Percentiles rank a stretch among this genome's conserved stretches.
Evolutionary conservation across 2,797 vertebrate genomes (phyloP).

Genomic region (Coilia nasus): DNA sequence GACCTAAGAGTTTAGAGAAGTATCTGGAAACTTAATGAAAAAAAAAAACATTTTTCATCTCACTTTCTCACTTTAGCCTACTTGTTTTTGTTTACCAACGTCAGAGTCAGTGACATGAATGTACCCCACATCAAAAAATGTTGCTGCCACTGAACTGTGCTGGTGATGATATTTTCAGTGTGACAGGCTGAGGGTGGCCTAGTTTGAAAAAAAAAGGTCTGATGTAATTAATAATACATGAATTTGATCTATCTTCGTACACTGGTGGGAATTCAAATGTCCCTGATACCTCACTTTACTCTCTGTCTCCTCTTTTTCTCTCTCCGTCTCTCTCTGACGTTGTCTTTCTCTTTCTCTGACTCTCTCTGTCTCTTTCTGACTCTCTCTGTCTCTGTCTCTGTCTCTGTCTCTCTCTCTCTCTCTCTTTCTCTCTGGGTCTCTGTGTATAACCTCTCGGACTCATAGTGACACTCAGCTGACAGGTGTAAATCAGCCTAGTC

Average conservation of each 20-base stretch:
- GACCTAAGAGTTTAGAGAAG: neutral
- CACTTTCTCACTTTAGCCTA: constrained; percentile 1
- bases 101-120: neutral
- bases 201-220: constrained; percentile 49
- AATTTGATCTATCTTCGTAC: constrained; percentile 12
- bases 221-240: constrained; percentile 14
- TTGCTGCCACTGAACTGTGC: neutral
- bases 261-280: constrained; percentile 8
- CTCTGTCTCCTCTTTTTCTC: neutral
- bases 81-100: constrained; percentile 5
- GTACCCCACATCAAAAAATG: neutral
- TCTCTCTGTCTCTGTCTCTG: neutral
- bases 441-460: constrained; percentile 4
- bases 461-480: neutral
- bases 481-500: neutral
- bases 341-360: neutral
- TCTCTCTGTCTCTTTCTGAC: neutral
- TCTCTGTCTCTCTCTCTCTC: constrained; percentile 13
- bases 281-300: constrained; percentile 5
- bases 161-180: neutral
- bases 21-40: neutral
- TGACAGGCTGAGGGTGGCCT: neutral
- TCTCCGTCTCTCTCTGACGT: neutral
- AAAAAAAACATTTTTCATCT: no score
- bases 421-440: neutral